Base-by-base conservation (phyloP, 2,797 vertebrate genomes). In the Gallinago solitaria region DNA sequence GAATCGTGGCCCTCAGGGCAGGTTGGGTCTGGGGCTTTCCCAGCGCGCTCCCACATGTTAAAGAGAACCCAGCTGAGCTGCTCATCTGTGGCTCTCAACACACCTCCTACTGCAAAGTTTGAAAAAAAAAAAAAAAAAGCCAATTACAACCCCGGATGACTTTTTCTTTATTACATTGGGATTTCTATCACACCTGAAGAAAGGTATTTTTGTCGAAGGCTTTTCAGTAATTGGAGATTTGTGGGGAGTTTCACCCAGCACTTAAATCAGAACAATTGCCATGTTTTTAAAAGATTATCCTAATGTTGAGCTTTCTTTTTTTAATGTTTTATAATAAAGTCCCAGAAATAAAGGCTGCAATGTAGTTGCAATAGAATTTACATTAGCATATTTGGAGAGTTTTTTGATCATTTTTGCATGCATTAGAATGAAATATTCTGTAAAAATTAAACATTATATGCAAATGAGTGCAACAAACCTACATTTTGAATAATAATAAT, bases 371-470 rank as follows among this genome's bases (percentile, higher is more conserved):
- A 96, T 92, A 97, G 89, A 83, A 95, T 93, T 92, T 90, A 50
- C 82, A 98, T 98, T 98, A 97, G 92, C 98, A 97, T 97, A 97
- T 96, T 97, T 96, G 91, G 95, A 97, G 97, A 94, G 74, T 93
- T 97, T 97, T 95, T 97, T 97, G 88, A 97, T 97, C 94, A 93
- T 96, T 98, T 97, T 96, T 97, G 93, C 96, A 97, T 97, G 86
- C 90, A 96, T 97, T 97, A 97, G 95, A 94, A 97, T 97, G 94
- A 98, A 98, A 95, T 94, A 97, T 90, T 97, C 95, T 88, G 79
- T 93, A 97, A 97, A 97, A 97, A 98, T 98, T 98, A 97, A 98
- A 97, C 96, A 97, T 97, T 97, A 96, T 97, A 97, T 98, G 97
- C 95, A 97, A 98, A 98, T 97, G 88, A 97, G 93, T 83, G 19